Base-by-base conservation (phyloP, 2,888 invertebrate species). In the Gryllus longicercus region DNA sequence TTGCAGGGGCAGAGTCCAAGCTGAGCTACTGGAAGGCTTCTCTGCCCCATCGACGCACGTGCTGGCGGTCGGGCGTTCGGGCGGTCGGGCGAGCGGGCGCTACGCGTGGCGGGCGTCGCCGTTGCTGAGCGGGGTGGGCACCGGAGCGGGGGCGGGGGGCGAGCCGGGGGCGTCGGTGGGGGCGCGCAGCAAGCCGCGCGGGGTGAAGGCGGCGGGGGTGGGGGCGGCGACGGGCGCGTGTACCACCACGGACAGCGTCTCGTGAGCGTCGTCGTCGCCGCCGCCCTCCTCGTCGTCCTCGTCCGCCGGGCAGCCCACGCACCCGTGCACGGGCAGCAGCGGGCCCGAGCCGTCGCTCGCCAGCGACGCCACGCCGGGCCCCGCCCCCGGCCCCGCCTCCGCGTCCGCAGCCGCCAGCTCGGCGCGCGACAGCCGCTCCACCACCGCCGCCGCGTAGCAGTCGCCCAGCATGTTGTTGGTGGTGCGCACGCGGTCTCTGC, bases 401-500 rank as follows among this genome's bases (percentile, higher is more conserved):
- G 78, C 51, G 77, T 81, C 80, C 21, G 78, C 51, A 0, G 93
- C 93, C 92, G 93, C 93, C 38, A 95, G 88, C 86, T 96, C 95
- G 83, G 93, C 92, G 86, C 93, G 93, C 16, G 95, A 96, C 77
- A 95, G 88, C 84, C 93, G 92, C 85, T 96, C 95, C 18, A 96
- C 94, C 2, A 96, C 91, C 0, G 95, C 95, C 3, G 95, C 95
- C 2, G 95, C 93, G 86, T 96, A 96, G 86, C 95, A 95, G 85
- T 96, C 96, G 0, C 95, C 96, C 80, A 96, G 87, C 91, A 96
- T 93, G 86, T 96, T 96, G 86, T 96, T 96, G 1, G 95, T 95
- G 1, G 96, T 96, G 80, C 96, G 90, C 84, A 95, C 93, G 51
- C 96, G 92, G 86, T 96, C 96, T 63, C 95, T 96, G 87, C 1